These are phyloP conservation scores for Neocloeon triangulifer DNA, from an alignment of 1,140 invertebrate species.

Conservation along the genomic window DNA sequence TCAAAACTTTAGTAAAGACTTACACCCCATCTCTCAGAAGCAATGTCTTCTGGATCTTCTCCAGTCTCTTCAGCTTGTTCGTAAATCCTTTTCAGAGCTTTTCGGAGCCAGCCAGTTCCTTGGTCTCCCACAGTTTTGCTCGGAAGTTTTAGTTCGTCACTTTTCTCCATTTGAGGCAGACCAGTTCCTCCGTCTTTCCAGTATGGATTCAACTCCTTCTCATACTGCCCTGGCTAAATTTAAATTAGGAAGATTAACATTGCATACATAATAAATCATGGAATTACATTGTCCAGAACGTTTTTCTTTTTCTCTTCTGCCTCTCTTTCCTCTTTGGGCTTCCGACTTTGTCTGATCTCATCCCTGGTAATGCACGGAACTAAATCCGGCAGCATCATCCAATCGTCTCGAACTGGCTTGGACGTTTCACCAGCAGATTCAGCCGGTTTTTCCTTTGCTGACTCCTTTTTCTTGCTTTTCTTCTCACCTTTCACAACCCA, in stretches of 20 bases:
- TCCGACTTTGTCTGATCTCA: conserved; percentile 18
- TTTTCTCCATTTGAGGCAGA: conserved; percentile 35
- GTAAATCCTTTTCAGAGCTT: conserved; percentile 26
- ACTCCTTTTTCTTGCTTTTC: conserved; percentile 4
- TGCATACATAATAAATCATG: too few relatives aligned
- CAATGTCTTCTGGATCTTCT: conserved; percentile 30
- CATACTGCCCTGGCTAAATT: conserved; percentile 38
- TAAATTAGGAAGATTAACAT: neutral
- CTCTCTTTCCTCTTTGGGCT: conserved; percentile 15
- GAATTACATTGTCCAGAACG: conserved; percentile 16
- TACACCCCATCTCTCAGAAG: conserved; percentile 37
- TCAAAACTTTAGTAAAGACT: conserved; percentile 11
- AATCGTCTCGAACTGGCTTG: conserved; percentile 19
- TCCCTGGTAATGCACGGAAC: conserved; percentile 17
- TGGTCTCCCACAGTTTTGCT: conserved; percentile 15
- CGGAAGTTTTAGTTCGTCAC: conserved; percentile 8
- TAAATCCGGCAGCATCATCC: conserved; percentile 20
- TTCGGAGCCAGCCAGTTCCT: conserved; percentile 29
- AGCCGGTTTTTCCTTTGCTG: conserved; percentile 6
- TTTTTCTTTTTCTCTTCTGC: conserved; percentile 26
- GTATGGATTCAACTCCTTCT: conserved; percentile 71
- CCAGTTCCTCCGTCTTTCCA: conserved; percentile 77
- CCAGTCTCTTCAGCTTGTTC: conserved; percentile 31
- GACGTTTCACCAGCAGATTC: neutral
- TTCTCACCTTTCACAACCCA: conserved; percentile 14